phyloP scores from a whole-genome alignment of 1,140 invertebrate genomes.

The Drosophila willistoni region DNA sequence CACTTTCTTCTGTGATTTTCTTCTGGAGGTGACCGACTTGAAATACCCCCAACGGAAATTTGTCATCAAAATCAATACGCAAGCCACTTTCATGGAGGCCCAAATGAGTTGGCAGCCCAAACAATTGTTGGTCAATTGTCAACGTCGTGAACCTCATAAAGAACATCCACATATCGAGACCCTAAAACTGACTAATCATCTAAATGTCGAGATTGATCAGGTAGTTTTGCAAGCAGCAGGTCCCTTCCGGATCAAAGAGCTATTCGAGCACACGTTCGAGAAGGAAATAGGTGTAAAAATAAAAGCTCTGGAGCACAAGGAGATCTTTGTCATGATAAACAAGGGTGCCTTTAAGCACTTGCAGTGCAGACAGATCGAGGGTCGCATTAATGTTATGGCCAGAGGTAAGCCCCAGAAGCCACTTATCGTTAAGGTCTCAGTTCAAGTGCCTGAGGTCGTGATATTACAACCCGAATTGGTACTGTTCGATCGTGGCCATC shows the following conservation, averaged over 20 bases:
- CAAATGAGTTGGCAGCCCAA: slow-evolving; percentile 58
- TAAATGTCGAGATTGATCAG: slow-evolving; percentile 9
- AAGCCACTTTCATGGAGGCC: slow-evolving; percentile 49
- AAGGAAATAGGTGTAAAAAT: slow-evolving; percentile 43
- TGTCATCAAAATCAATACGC: slow-evolving; percentile 38
- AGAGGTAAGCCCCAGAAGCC: slow-evolving; percentile 34
- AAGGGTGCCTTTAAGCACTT: slow-evolving; percentile 35
- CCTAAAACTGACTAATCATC: slow-evolving; percentile 38
- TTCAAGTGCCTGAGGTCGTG: slow-evolving; percentile 52
- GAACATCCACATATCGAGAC: slow-evolving; percentile 48
- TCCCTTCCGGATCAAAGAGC: slow-evolving; percentile 67
- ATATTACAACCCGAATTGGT: slow-evolving; percentile 60
- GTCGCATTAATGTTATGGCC: slow-evolving; percentile 47
- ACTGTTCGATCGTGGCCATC: slow-evolving; percentile 50
- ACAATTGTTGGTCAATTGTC: slow-evolving; percentile 50
- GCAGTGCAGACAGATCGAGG: slow-evolving; percentile 53
- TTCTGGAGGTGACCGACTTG: slow-evolving; percentile 57
- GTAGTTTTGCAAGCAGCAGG: slow-evolving; percentile 50
- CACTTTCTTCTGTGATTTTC: slow-evolving; percentile 49
- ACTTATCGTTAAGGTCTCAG: slow-evolving; percentile 25
- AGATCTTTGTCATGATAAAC: slow-evolving; percentile 60
- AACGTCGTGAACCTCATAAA: slow-evolving; percentile 47
- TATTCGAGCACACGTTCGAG: slow-evolving; percentile 55
- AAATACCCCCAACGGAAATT: slow-evolving; percentile 58
- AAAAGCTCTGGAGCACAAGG: slow-evolving; percentile 39